Conservation (phyloP, 1,140 invertebrate genomes). For the Caligus rogercresseyi region DNA sequence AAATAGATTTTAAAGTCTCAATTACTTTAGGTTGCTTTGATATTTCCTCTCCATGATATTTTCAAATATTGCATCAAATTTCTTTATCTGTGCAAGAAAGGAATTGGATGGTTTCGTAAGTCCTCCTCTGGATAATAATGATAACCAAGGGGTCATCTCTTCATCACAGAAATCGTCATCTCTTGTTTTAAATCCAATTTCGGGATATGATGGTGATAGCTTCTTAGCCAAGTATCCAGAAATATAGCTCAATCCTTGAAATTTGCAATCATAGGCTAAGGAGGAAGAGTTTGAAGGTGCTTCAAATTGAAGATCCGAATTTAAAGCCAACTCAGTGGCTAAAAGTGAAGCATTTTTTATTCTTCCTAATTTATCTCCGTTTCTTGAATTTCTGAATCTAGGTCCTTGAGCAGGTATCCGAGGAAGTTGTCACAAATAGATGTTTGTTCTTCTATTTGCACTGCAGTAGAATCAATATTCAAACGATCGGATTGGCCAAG, state of each 20-base stretch:
- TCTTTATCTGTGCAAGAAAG: no score
- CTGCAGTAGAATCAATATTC: neutral
- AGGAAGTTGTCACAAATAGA: no score
- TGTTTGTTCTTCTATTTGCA: neutral
- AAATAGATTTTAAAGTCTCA: no score
- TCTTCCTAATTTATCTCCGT: neutral
- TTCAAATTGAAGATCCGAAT: neutral
- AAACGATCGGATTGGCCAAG: slow-evolving; percentile 7
- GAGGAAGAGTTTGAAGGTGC: neutral
- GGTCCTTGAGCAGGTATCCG: no score
- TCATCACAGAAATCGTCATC: neutral
- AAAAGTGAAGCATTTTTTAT: slow-evolving; percentile 4
- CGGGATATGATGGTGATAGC: neutral
- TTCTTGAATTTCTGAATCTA: slow-evolving; percentile 3
- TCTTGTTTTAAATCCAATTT: neutral
- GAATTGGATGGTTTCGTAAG: no score
- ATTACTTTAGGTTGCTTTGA: no score
- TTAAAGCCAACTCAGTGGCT: no score
- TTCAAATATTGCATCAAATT: no score
- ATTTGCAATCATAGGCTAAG: neutral
- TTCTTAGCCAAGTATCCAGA: neutral
- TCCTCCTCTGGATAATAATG: no score
- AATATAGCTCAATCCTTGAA: neutral
- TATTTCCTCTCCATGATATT: no score
- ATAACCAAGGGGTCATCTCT: no score